Conservation (phyloP, 2,113 vertebrate genomes). For the Pipra filicauda region DNA sequence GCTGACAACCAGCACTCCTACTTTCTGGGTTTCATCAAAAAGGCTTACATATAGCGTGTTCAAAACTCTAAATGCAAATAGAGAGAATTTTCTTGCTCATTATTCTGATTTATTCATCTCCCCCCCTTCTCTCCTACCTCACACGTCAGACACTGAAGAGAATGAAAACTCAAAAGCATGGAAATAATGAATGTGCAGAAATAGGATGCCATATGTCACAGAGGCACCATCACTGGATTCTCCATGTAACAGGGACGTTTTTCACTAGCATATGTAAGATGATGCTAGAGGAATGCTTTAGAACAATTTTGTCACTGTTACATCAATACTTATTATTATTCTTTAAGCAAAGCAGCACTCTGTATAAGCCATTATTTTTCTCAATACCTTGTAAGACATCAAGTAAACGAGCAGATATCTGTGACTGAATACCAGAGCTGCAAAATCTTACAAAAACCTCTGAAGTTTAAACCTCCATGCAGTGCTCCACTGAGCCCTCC, state of each 20-base stretch:
- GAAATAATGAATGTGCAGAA: background rate
- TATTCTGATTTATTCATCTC: background rate
- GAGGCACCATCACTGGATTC: background rate
- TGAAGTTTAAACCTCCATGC: fast-evolving
- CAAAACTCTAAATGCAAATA: background rate
- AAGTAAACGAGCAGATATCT: background rate
- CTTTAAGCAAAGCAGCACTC: background rate
- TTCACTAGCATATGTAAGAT: background rate
- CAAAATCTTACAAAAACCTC: background rate
- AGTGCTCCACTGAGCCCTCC: background rate
- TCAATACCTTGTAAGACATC: background rate
- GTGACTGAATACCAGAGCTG: background rate
- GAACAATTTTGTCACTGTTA: background rate
- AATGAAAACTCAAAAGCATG: background rate
- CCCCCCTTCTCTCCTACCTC: background rate
- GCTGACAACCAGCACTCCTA: background rate
- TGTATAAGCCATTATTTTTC: background rate
- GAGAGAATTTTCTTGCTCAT: background rate
- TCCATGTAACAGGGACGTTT: background rate
- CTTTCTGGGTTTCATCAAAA: background rate
- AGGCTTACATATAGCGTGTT: background rate
- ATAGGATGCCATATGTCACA: background rate
- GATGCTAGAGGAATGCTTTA: background rate
- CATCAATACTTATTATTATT: background rate
- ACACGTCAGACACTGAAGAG: background rate